Base-by-base conservation (phyloP, 2,113 vertebrate genomes). In the Leptodactylus fuscus region DNA sequence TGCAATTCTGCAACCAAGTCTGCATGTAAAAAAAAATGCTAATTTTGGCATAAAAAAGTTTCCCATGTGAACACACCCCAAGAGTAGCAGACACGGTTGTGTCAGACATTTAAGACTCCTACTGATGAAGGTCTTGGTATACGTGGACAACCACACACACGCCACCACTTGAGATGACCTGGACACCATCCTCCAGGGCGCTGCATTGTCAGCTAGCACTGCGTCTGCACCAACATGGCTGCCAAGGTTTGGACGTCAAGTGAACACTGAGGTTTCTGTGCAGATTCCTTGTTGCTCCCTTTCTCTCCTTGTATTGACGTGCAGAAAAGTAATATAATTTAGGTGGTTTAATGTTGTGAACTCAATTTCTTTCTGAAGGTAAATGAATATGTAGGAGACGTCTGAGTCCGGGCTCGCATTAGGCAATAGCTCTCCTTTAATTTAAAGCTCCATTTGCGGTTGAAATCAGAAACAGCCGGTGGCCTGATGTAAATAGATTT, bases 401-500 rank as follows among this genome's bases (percentile, higher is more conserved):
- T 15, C 32, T 8, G 32, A 69, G 6, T 69, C 65, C 18, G 34
- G 16, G 65, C 18, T 36, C 65, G 16, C 65, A 38, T 69, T 69
- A 69, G 32, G 65, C 65, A 38, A 36, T 38, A 10, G 65, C 34
- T 38, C 65, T 38, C 32, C 32, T 69, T 69, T 69, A 38, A 69
- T 69, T 69, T 38, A 75, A 75, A 48, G 71, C 71, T 75, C 44
- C 38, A 29, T 75, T 46, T 75, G 70, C 38, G 38, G 36, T 46
- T 73, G 38, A 73, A 73, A 46, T 73, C 38, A 73, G 70, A 73
- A 73, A 44, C 70, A 44, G 70, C 38, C 65, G 65, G 65, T 22
- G 65, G 65, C 38, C 65, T 38, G 32, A 24, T 44, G 70, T 44
- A 73, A 73, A 46, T 73, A 73, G 70, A 46, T 73, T 73, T 73